Conservation (phyloP, 2,888 invertebrate species). For the Diaphora mendica region DNA sequence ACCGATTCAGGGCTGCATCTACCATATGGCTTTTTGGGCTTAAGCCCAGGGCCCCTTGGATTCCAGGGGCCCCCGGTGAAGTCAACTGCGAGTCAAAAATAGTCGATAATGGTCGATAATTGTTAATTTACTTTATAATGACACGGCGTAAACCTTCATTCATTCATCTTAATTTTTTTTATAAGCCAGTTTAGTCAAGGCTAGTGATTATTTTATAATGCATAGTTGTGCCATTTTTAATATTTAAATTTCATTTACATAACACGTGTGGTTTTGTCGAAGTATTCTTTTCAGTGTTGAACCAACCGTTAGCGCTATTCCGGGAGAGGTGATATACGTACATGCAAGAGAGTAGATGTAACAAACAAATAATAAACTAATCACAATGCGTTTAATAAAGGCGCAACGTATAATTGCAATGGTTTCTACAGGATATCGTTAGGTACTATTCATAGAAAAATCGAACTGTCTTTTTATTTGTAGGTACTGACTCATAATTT, state of each 20-base stretch:
- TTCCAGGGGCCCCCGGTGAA: too few species aligned
- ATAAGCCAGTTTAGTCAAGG: neutral
- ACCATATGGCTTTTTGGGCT: too few species aligned
- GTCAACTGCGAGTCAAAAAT: too few species aligned
- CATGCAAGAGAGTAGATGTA: too few species aligned
- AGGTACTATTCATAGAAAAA: neutral
- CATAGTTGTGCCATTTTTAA: too few species aligned
- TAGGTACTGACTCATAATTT: too few species aligned
- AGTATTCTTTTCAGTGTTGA: neutral
- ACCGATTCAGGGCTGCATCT: too few species aligned
- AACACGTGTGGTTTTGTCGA: neutral
- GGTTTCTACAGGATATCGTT: neutral
- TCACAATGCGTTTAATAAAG: neutral
- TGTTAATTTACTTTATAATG: slow-evolving; percentile 10
- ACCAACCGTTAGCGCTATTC: neutral
- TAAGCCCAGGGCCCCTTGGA: too few species aligned
- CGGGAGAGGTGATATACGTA: neutral
- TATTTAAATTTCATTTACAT: too few species aligned
- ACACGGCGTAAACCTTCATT: slow-evolving; percentile 5
- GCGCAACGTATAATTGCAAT: neutral
- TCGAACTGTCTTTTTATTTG: neutral
- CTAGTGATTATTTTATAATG: too few species aligned
- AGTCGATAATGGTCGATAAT: too few species aligned
- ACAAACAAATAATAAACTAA: neutral
- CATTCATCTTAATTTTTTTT: slow-evolving; percentile 3